Conservation (phyloP, 2,113 vertebrate species). For the Forbesichthys papilliferus region DNA sequence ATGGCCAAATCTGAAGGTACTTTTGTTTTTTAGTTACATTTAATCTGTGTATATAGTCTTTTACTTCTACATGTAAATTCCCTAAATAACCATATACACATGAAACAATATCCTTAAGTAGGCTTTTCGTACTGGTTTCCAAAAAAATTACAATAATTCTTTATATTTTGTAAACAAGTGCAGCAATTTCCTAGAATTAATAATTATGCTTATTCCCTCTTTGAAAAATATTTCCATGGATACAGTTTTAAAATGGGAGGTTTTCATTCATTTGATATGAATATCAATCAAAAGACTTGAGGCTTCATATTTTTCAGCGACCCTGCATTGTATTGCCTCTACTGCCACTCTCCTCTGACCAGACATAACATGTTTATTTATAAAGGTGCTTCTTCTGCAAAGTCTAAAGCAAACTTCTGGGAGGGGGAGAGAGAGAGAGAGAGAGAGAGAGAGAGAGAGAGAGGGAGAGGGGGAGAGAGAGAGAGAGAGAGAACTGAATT, state of each 20-base stretch:
- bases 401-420: slow-evolving; percentile 32
- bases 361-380: slow-evolving; percentile 69
- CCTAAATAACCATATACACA: background rate
- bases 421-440: slow-evolving; percentile 17
- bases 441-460: slow-evolving; percentile 27
- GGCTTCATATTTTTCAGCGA: slow-evolving; percentile 19
- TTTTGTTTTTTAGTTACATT: too few species aligned
- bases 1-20: too few species aligned
- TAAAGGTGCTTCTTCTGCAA: slow-evolving; percentile 64
- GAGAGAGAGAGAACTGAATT: slow-evolving; percentile 35
- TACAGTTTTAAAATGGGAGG: background rate
- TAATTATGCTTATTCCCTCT: too few species aligned
- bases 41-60: too few species aligned
- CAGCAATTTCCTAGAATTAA: too few species aligned
- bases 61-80: background rate
- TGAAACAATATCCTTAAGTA: slow-evolving; percentile 6
- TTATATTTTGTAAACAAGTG: too few species aligned
- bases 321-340: slow-evolving; percentile 34
- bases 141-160: too few species aligned
- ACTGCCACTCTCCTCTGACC: slow-evolving; percentile 55
- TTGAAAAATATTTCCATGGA: too few species aligned
- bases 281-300: slow-evolving; percentile 16
- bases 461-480: slow-evolving; percentile 39
- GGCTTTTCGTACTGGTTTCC: background rate
- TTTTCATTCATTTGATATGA: slow-evolving; percentile 1